Evolutionary conservation across 2,113 vertebrate species (phyloP), one percentile per base, ranked within the genome.

Genomic region (Colistium nudipinnis): DNA sequence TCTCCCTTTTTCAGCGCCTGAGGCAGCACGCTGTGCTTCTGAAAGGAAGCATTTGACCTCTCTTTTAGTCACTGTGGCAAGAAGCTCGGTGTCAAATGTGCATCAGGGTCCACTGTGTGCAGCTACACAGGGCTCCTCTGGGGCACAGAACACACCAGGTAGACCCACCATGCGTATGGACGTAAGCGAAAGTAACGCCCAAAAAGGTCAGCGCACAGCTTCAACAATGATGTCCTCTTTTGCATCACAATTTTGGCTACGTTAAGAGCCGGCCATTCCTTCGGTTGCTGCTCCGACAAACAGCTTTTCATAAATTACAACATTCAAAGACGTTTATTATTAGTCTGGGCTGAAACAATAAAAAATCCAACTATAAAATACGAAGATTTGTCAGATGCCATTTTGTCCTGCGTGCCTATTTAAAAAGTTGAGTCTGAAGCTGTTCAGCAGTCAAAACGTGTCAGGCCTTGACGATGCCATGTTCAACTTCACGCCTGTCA

Each of bases 11-110:
- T 60, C 52, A 66, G 44, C 27, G 48, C 62, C 66, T 83, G 70
- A 81, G 82, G 74, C 65, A 35, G 39, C 12, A 6, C 45, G 70
- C 52, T 84, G 76, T 85, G 64, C 76, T 90, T 86, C 62, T 81
- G 75, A 84, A 88, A 84, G 78, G 84, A 83, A 85, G 84, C 84
- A 61, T 87, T 80, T 89, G 82, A 87, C 89, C 80, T 80, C n/a
- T 59, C 71, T 65, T 73, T 79, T 66, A 73, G 64, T 62, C 61
- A 39, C 54, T 73, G 63, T 63, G 67, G 36, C 67, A 64, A 67
- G 74, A 79, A 70, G 59, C 64, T 54, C 27, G 56, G 67, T 76
- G 69, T 80, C 72, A 67, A 76, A 59, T 74, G 62, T 69, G 44
- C 52, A 62, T 69, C 31, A 20, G 65, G 53, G 75, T 53, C 27